Conservation (phyloP, 2,888 invertebrate species). For the Heteromurus nitidus region DNA sequence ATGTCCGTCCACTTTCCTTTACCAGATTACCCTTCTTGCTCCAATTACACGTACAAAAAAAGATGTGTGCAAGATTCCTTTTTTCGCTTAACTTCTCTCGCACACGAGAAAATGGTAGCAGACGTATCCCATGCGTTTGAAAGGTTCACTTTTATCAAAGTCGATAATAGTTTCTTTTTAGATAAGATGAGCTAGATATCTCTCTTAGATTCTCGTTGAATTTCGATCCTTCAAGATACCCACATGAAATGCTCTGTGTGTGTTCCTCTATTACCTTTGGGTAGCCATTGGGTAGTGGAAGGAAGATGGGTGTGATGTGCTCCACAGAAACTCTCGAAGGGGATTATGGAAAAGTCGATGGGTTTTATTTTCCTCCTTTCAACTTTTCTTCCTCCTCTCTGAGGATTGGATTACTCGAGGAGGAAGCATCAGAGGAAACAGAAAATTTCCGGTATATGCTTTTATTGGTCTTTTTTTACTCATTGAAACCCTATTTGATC, state of each 20-base stretch:
- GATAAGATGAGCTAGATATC: no score
- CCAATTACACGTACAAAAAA: conserved; percentile 19
- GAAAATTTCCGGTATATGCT: conserved; percentile 35
- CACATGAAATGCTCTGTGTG: no score
- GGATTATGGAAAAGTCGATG: conserved; percentile 64
- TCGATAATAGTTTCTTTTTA: neutral
- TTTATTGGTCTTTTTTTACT: conserved; percentile 31
- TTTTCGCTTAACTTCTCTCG: no score
- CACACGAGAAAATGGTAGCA: no score
- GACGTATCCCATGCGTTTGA: no score
- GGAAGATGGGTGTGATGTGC: conserved; percentile 1
- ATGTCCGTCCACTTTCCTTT: conserved; percentile 10
- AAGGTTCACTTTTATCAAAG: no score
- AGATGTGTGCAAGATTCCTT: no score
- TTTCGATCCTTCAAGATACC: no score
- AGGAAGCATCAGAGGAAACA: conserved; percentile 14
- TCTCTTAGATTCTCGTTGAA: no score
- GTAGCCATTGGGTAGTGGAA: no score
- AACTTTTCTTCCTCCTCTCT: conserved; percentile 16
- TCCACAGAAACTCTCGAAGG: conserved; percentile 62
- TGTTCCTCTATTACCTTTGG: no score
- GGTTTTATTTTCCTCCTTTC: conserved; percentile 52
- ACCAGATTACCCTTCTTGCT: conserved; percentile 29
- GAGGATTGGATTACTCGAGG: conserved; percentile 43
- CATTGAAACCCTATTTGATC: neutral